Evolutionary conservation across 2,797 vertebrate species (phyloP).

Genomic region (Myotis myotis): DNA sequence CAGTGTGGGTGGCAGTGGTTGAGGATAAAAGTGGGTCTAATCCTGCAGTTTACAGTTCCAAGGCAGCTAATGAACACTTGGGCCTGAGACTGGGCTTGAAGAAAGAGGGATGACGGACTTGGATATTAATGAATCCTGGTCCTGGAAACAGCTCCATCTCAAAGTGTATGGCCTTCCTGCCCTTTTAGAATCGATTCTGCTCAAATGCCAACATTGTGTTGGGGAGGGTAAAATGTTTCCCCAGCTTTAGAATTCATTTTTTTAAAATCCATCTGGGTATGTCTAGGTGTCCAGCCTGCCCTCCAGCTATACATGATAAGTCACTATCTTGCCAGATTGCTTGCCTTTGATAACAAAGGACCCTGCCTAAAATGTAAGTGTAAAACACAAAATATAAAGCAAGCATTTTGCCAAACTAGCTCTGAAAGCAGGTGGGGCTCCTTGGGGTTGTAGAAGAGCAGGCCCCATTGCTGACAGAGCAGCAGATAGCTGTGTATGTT

Average conservation of each 20-base stretch:
- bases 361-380: background rate
- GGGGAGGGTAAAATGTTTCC: rapidly evolving
- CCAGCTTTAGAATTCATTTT: background rate
- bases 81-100: background rate
- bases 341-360: background rate
- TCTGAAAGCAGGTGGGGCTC: background rate
- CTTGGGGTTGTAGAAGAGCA: background rate
- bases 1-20: background rate
- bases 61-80: background rate
- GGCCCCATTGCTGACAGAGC: background rate
- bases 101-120: background rate
- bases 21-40: background rate
- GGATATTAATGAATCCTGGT: background rate
- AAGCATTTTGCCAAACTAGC: background rate
- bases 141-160: background rate
- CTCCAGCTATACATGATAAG: background rate
- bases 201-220: background rate
- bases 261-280: background rate
- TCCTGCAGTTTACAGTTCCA: background rate
- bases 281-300: background rate
- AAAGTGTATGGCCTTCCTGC: background rate
- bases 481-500: background rate
- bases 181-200: background rate
- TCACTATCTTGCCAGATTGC: background rate
- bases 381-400: background rate